Percentiles rank a stretch among this genome's conserved stretches.
Conservation (phyloP, 2,888 invertebrate species). For the Bruchidius siliquastri region DNA sequence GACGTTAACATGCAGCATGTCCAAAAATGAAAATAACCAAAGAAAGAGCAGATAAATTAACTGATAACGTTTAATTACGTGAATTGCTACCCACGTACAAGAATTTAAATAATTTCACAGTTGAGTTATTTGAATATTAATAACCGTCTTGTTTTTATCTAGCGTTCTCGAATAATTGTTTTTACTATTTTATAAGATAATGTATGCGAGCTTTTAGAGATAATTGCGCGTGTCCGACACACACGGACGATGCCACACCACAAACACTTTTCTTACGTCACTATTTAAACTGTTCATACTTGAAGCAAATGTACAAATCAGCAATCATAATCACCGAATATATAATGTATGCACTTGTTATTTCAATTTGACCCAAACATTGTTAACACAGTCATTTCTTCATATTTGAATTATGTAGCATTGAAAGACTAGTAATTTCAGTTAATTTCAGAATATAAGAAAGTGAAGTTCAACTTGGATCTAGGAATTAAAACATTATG, state of each 20-base stretch:
- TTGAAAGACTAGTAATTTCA: too few species aligned
- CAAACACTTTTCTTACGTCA: not conserved
- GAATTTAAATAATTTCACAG: slow-evolving; percentile 14
- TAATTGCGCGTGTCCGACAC: not conserved
- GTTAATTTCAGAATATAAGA: too few species aligned
- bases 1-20: too few species aligned
- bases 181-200: not conserved
- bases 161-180: not conserved
- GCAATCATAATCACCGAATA: too few species aligned
- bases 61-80: slow-evolving; percentile 12
- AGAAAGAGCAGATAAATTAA: slow-evolving; percentile 8
- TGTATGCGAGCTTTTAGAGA: not conserved
- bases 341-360: too few species aligned
- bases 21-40: not conserved
- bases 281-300: not conserved
- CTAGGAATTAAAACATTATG: too few species aligned
- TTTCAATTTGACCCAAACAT: too few species aligned
- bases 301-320: not conserved
- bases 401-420: too few species aligned
- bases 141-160: not conserved
- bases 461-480: too few species aligned
- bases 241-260: not conserved
- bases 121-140: slow-evolving; percentile 14
- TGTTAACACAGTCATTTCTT: too few species aligned
- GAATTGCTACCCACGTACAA: slow-evolving; percentile 6